Evolutionary conservation across 2,888 invertebrate genomes (phyloP).

Genomic region (Uloborus plumipes): DNA sequence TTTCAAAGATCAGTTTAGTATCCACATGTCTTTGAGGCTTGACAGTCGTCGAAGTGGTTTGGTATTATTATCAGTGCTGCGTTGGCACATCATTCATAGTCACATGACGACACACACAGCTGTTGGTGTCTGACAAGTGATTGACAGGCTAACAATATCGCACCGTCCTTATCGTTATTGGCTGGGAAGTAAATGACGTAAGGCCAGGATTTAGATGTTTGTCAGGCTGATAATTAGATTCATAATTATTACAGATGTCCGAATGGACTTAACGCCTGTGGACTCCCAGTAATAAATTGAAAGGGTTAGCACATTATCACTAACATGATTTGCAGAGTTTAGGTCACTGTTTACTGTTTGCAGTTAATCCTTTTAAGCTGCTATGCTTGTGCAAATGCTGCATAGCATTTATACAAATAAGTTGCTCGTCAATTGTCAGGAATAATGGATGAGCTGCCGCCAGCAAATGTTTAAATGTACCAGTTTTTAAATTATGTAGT

Average conservation of each 20-base stretch:
- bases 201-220: constrained; percentile 29
- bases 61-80: too few relatives aligned
- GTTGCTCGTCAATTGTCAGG: background rate
- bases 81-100: constrained; percentile 13
- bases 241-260: constrained; percentile 46
- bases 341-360: background rate
- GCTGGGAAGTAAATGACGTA: too few relatives aligned
- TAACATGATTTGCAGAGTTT: constrained; percentile 5
- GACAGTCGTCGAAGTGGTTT: too few relatives aligned
- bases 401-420: background rate
- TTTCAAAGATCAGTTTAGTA: background rate
- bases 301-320: constrained; percentile 33
- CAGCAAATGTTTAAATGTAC: too few relatives aligned
- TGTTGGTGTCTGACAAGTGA: constrained; percentile 39
- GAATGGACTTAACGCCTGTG: constrained; percentile 18
- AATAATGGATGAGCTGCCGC: too few relatives aligned
- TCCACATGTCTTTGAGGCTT: too few relatives aligned
- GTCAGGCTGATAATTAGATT: constrained; percentile 46
- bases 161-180: constrained; percentile 1
- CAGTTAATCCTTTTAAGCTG: constrained; percentile 9
- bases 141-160: constrained; percentile 51
- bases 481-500: too few relatives aligned
- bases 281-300: constrained; percentile 32
- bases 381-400: background rate
- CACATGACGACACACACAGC: constrained; percentile 25